Conservation (phyloP, 2,888 invertebrate genomes). For the Xanthostigma xanthostigma region DNA sequence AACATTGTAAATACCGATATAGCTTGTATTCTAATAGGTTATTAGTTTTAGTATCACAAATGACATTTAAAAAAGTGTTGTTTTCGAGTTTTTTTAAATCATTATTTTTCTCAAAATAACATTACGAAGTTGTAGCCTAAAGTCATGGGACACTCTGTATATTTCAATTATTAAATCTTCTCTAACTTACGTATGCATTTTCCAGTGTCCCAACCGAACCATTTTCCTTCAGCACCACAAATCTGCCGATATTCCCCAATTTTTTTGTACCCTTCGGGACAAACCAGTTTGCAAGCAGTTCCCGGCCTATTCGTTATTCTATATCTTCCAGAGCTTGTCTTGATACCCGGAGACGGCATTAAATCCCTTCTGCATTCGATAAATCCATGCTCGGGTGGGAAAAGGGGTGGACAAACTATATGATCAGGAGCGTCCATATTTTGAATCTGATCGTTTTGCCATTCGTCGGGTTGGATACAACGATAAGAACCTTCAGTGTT, state of each 20-base stretch:
- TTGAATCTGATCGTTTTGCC: slow-evolving; percentile 14
- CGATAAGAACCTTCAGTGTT: slow-evolving; percentile 49
- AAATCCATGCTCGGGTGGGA: slow-evolving; percentile 31
- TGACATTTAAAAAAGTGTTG: too few relatives aligned
- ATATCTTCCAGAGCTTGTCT: slow-evolving; percentile 20
- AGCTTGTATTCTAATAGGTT: too few relatives aligned
- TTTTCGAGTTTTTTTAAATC: too few relatives aligned
- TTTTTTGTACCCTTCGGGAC: slow-evolving; percentile 29
- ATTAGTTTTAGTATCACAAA: too few relatives aligned
- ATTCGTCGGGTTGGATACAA: slow-evolving; percentile 22
- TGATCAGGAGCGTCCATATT: slow-evolving; percentile 12
- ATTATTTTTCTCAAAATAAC: too few relatives aligned
- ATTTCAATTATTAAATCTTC: too few relatives aligned
- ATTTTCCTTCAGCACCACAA: slow-evolving; percentile 29
- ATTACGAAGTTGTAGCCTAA: too few relatives aligned
- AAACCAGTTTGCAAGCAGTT: slow-evolving; percentile 32
- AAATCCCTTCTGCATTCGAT: slow-evolving; percentile 28
- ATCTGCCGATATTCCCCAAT: slow-evolving; percentile 30
- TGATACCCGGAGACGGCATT: slow-evolving; percentile 12
- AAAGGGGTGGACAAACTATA: slow-evolving; percentile 28
- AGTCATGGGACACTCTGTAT: too few relatives aligned
- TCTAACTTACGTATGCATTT: slow-evolving; percentile 29
- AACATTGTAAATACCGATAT: too few relatives aligned
- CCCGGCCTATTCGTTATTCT: slow-evolving; percentile 29
- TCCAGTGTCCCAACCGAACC: slow-evolving; percentile 31